Conservation (phyloP, 2,888 invertebrate genomes). For the Torymus auratus region DNA sequence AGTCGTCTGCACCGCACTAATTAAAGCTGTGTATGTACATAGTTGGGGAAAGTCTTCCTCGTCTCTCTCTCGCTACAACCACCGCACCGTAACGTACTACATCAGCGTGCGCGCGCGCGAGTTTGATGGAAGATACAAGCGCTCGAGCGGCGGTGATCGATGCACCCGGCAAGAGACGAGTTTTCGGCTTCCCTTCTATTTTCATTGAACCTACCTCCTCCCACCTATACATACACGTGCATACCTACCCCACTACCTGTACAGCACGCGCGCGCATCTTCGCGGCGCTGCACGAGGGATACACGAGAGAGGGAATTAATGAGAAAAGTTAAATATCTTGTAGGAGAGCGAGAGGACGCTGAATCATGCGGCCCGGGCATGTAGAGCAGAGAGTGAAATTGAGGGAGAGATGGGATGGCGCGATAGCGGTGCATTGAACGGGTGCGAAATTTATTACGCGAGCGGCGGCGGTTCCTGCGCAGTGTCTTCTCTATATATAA, state of each 20-base stretch:
- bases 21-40: conserved; percentile 2
- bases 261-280: too few relatives aligned
- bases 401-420: not conserved
- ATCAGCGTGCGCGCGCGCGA: too few relatives aligned
- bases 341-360: not conserved
- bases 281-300: not conserved
- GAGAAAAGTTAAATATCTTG: conserved; percentile 52
- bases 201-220: not conserved
- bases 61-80: too few relatives aligned
- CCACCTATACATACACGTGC: too few relatives aligned
- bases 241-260: too few relatives aligned
- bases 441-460: conserved; percentile 13
- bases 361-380: conserved; percentile 15
- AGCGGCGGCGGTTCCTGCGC: too few relatives aligned
- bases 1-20: not conserved
- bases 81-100: too few relatives aligned
- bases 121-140: too few relatives aligned
- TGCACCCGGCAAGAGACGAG: conserved; percentile 16
- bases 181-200: conserved; percentile 10
- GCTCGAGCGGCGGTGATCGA: conserved; percentile 20
- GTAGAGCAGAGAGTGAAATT: not conserved
- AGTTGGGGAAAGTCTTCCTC: not conserved
- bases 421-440: not conserved
- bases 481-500: too few relatives aligned
- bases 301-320: conserved; percentile 35